Evolutionary conservation across 2,888 invertebrate species (phyloP).

Genomic region (Atrina japonica): DNA sequence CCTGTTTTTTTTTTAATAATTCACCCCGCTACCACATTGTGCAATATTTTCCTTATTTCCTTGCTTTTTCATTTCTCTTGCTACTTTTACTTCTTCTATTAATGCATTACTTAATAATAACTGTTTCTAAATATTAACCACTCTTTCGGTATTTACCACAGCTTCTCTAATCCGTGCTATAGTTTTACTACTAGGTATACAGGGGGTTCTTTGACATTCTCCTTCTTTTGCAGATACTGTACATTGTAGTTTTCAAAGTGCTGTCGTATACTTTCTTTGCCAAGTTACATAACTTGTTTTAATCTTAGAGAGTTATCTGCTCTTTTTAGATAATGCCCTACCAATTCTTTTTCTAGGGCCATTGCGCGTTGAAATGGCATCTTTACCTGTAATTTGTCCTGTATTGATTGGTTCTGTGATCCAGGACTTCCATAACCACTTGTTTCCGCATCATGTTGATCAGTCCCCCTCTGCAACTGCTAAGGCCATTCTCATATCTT

Average conservation of each 20-base stretch:
- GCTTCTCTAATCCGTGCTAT: slow-evolving; percentile 1
- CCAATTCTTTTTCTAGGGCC: neutral
- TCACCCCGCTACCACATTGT: neutral
- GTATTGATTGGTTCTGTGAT: neutral
- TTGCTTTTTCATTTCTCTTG: neutral
- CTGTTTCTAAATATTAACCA: neutral
- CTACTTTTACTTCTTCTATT: slow-evolving; percentile 1
- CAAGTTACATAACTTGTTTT: neutral
- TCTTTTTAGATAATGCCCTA: neutral
- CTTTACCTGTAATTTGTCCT: neutral
- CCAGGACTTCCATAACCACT: slow-evolving; percentile 33
- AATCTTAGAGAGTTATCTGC: neutral
- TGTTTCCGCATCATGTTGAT: neutral
- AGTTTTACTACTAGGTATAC: slow-evolving; percentile 5
- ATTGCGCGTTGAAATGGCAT: neutral
- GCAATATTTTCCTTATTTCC: neutral
- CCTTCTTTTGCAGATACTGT: neutral
- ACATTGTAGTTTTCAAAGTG: neutral
- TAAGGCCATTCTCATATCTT: too few species aligned
- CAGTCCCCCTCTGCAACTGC: too few species aligned
- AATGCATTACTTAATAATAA: neutral
- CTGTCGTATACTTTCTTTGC: slow-evolving; percentile 10
- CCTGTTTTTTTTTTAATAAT: slow-evolving; percentile 13
- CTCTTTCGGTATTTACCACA: neutral
- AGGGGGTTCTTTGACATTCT: neutral